phyloP scores from a whole-genome alignment of 2,797 vertebrate genomes.

The Chiloscyllium punctatum region DNA sequence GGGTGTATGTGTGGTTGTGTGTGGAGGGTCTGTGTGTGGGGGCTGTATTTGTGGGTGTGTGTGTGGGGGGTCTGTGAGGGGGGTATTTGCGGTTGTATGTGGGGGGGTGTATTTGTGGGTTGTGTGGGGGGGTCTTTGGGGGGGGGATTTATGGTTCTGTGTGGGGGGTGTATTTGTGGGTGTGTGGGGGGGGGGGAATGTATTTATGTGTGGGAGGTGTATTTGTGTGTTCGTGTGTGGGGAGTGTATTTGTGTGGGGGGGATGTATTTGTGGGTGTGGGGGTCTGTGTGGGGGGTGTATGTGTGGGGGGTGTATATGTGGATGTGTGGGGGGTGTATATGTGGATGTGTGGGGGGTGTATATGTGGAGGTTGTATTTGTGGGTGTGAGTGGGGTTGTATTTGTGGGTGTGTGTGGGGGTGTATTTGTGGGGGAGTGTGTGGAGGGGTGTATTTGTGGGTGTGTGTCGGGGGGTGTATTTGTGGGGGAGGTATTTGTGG shows the following conservation, averaged over 20 bases:
- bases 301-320: background rate
- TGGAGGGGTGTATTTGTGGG: too few species aligned
- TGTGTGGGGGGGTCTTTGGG: background rate
- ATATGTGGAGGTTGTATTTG: background rate
- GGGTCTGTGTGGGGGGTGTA: background rate
- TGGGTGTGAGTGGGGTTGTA: too few species aligned
- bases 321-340: background rate
- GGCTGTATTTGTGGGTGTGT: background rate
- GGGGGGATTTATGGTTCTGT: too few species aligned
- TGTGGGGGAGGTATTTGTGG: too few species aligned
- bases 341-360: background rate
- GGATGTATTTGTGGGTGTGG: too few species aligned
- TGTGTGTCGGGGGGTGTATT: too few species aligned
- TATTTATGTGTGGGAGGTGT: background rate
- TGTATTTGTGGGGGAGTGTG: too few species aligned
- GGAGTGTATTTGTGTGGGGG: background rate
- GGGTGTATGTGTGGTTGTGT: background rate
- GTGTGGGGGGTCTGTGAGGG: too few species aligned
- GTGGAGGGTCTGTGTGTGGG: background rate
- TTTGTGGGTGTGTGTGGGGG: too few species aligned
- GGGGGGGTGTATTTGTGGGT: background rate
- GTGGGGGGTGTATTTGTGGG: background rate
- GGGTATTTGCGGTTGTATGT: background rate
- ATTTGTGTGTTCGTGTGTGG: too few species aligned
- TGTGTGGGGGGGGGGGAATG: background rate